Base-by-base conservation (phyloP, 1,140 invertebrate genomes). In the Drosophila leontia region DNA sequence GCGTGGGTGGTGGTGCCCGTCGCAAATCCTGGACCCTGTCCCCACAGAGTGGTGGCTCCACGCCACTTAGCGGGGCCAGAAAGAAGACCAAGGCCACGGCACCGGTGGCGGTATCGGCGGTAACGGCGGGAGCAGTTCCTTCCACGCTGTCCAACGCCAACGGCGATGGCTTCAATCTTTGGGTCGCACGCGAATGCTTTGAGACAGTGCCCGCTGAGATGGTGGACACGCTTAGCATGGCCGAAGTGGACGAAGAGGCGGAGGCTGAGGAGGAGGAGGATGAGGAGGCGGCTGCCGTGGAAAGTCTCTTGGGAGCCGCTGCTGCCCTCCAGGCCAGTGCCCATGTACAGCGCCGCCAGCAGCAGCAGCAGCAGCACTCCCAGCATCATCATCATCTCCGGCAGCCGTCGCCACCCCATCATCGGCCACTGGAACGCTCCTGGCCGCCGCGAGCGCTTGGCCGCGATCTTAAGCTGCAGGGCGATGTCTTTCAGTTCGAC, bases 401-500 rank as follows among this genome's bases (percentile, higher is more conserved):
- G 2, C 92, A 92, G 26, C 79, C 85, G 3, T 59, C 80, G 39
- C 80, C 85, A n/a, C 63, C 84, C 1, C 83, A 94, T 19, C 94
- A 95, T 87, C 93, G 94, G 41, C 94, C 94, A 2, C 83, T 95
- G 55, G 94, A 95, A 69, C 92, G 95, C 62, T 94, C 93, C 6
- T 94, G 94, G 86, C 94, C 94, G 35, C 93, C 94, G n/a, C 91
- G 91, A 15, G 91, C 81, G 3, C 19, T 82, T 9, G 86, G 87
- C 1, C 67, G 87, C 17, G 86, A 84, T 55, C 53, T 80, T 0
- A 92, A 92, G 62, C 93, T 94, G 56, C 94, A 94, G 15, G 95
- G 96, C 85, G 96, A 96, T 86, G 95, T 94, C 71, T 96, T 96
- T 82, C 94, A 94, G 78, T 96, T 96, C 86, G 96, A 96, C 85